Base-by-base conservation (phyloP, 2,888 invertebrate genomes). In the Drosophila mimetica region DNA sequence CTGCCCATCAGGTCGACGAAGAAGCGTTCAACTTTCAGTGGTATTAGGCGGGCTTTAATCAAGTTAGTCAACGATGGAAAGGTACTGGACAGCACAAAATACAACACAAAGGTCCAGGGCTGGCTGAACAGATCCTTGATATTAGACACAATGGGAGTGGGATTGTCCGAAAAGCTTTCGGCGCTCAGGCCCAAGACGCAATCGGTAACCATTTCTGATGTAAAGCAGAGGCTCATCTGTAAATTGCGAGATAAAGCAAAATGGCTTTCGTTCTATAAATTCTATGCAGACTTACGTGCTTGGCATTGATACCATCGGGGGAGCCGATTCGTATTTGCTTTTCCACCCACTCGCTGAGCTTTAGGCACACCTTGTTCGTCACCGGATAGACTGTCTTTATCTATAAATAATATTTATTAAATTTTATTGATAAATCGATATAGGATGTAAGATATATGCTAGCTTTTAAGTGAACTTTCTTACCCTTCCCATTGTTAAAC, bases 11-110 rank as follows among this genome's bases (percentile, higher is more conserved):
- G 61, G 3, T 75, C 61, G 0, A 73, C 42, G 22, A 91, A 91
- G 51, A 88, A 91, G 0, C 36, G 8, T 25, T 89, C 97, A 85
- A 97, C 97, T 0, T 93, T 94, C 0, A 90, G 92, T 0, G 82
- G 73, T 0, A 91, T 44, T 36, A 90, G 79, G 5, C 80, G 79
- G 0, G 77, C 16, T n/a, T 85, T 89, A 13, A 74, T 72, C 1
- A 90, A 13, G 0, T 66, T 47, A 1, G 50, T 58, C 0, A 92
- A 14, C 0, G 50, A 14, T 16, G 91, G 92, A 34, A 89, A 78
- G 1, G 88, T 69, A 16, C 79, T 81, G n/a, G 81, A 34, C 1
- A 89, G 1, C 0, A 89, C 37, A 9, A 80, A 74, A 46, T 83
- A 87, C 0, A 87, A 0, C 0, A 83, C 13, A 5, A 90, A 51